These are phyloP conservation scores for Euglossa dilemma DNA, from an alignment of 1,140 invertebrate genomes.

Conservation along the genomic window DNA sequence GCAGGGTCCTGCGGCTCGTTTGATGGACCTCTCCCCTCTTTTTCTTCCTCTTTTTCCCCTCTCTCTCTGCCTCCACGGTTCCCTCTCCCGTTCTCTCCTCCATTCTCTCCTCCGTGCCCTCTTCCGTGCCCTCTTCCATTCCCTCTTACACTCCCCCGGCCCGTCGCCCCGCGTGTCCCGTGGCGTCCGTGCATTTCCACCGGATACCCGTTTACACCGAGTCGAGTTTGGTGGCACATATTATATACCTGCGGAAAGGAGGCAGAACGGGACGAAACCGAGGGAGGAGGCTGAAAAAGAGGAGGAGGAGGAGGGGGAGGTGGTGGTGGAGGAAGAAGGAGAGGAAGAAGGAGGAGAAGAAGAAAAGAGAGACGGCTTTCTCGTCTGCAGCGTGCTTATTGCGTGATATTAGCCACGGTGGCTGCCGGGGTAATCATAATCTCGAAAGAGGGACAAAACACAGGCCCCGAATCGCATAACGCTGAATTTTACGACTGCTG, in stretches of 20 bases:
- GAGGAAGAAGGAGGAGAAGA: slow-evolving; percentile 3
- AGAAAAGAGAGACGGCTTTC: slow-evolving; percentile 40
- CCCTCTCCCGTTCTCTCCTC: not conserved
- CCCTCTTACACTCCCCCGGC: not conserved
- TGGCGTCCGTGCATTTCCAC: slow-evolving; percentile 57
- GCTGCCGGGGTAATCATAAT: slow-evolving; percentile 76
- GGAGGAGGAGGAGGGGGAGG: not conserved
- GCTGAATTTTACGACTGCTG: slow-evolving; percentile 75
- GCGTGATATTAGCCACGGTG: slow-evolving; percentile 79
- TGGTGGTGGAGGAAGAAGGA: not conserved
- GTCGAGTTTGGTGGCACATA: slow-evolving; percentile 66
- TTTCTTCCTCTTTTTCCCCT: not conserved
- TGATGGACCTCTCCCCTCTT: slow-evolving; percentile 52
- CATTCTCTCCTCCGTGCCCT: not conserved
- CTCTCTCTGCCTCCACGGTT: not conserved
- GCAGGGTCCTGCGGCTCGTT: slow-evolving; percentile 64
- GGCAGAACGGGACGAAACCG: slow-evolving; percentile 26
- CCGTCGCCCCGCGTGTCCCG: not conserved
- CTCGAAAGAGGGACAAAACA: slow-evolving; percentile 76
- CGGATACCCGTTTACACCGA: slow-evolving; percentile 63
- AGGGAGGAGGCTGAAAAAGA: slow-evolving; percentile 10
- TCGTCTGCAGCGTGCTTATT: slow-evolving; percentile 68
- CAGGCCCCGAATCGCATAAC: slow-evolving; percentile 73
- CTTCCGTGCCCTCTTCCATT: not conserved
- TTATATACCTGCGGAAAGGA: slow-evolving; percentile 62